A percentile compares a stretch with the other conserved stretches of the same genome.
phyloP scores from a whole-genome alignment of 2,888 invertebrate genomes.

The Vanessa cardui region DNA sequence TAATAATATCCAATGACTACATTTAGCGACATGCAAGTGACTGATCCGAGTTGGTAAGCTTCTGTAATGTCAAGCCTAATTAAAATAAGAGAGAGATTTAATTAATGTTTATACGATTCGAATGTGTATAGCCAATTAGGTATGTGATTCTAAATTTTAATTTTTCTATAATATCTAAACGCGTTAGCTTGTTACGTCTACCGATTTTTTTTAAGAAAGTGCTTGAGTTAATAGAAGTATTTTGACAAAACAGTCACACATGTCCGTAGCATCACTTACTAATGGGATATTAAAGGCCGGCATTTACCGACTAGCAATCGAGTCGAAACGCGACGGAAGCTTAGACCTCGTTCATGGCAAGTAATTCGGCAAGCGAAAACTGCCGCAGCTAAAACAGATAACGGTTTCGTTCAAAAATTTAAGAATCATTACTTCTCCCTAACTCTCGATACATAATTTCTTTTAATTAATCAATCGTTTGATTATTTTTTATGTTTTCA shows the following conservation, averaged over 20 bases:
- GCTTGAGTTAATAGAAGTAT: slow-evolving; percentile 61
- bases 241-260: slow-evolving; percentile 59
- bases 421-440: neutral
- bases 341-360: slow-evolving; percentile 74
- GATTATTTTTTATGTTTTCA: too few relatives aligned
- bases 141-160: slow-evolving; percentile 51
- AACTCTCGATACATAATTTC: too few relatives aligned
- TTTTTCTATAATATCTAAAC: slow-evolving; percentile 51
- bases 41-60: neutral
- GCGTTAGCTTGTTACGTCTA: slow-evolving; percentile 49
- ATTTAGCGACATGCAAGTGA: slow-evolving; percentile 26
- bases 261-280: slow-evolving; percentile 68
- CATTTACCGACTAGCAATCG: slow-evolving; percentile 47
- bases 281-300: slow-evolving; percentile 61
- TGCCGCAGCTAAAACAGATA: slow-evolving; percentile 80
- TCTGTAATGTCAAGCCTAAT: slow-evolving; percentile 14
- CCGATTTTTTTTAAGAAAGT: slow-evolving; percentile 28
- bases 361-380: slow-evolving; percentile 78
- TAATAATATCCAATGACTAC: slow-evolving; percentile 15
- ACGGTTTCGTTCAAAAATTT: slow-evolving; percentile 46
- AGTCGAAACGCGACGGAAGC: slow-evolving; percentile 48
- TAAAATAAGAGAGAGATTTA: slow-evolving; percentile 18
- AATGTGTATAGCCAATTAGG: slow-evolving; percentile 55
- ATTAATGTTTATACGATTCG: slow-evolving; percentile 17
- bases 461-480: too few relatives aligned